Percentiles rank a stretch among this genome's conserved stretches.
Conservation (phyloP, 2,888 invertebrate genomes). For the Mellilla xanthometata region DNA sequence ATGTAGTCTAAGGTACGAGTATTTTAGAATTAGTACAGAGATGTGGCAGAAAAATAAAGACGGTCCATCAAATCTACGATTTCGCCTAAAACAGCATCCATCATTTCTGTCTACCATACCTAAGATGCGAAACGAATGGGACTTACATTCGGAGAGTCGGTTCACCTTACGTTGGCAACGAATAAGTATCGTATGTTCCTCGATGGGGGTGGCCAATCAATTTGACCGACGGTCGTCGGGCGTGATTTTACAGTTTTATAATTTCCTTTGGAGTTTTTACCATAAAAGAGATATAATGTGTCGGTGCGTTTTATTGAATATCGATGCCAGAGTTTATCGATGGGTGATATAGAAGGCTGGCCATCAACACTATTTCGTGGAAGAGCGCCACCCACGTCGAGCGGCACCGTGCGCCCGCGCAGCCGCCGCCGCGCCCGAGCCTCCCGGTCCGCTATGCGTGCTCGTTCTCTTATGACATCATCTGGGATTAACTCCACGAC, state of each 20-base stretch:
- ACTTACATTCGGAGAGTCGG: conserved; percentile 6
- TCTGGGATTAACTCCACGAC: conserved; percentile 30
- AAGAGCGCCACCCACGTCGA: conserved; percentile 77
- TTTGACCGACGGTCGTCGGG: conserved; percentile 19
- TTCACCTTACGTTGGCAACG: background rate
- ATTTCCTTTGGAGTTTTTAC: conserved; percentile 28
- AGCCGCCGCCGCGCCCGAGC: conserved; percentile 26
- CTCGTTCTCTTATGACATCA: conserved; percentile 50
- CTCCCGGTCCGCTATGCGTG: conserved; percentile 41
- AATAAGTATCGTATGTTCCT: conserved; percentile 6
- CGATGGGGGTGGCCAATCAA: conserved; percentile 31
- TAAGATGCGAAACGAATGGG: conserved; percentile 9
- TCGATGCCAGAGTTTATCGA: conserved; percentile 53
- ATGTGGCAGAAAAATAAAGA: no score
- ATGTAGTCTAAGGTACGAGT: no score
- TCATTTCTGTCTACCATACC: conserved; percentile 5
- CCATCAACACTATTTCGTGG: conserved; percentile 67
- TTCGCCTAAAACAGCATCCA: background rate
- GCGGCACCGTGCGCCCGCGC: conserved; percentile 12
- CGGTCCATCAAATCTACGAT: background rate
- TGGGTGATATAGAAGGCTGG: conserved; percentile 49
- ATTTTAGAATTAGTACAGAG: no score
- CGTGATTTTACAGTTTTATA: conserved; percentile 31
- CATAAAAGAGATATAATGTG: conserved; percentile 25
- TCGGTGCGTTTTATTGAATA: conserved; percentile 43